Evolutionary conservation across 2,113 vertebrate genomes (phyloP), one percentile per base, ranked within the genome.

Genomic region (Microtus pennsylvanicus): DNA sequence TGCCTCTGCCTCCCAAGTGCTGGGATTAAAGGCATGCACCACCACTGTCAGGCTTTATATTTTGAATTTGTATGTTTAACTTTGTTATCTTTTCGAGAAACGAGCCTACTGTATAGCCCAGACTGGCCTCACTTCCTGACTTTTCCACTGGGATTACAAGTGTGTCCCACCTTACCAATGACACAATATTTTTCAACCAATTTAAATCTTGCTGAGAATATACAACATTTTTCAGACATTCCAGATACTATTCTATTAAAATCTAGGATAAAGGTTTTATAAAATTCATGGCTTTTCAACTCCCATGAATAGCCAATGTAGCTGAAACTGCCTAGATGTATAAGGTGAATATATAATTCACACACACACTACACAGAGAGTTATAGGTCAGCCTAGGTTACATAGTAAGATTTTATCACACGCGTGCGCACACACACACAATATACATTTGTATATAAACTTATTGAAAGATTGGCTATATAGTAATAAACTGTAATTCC

Each of bases 181-280:
- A 72, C 24, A 93, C 77, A 24, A 47, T 87, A 77, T 55, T 52
- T 87, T 97, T 92, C 82, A 93, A 95, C n/a, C 78, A 65, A 91
- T 89, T 77, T 89, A 65, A 30, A 82, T 67, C 55, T 87, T 89
- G 67, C 52, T 95, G 61, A 96, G 83, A 80, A 96, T 91, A 86
- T 10, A 88, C 1, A 17, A 12, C 70, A 42, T 42, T 91, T 52
- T 95, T 83, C 87, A 87, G 85, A 93, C 6, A 93, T 93, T 94
- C 13, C 28, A 83, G n/a, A 91, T 87, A 85, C 28, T 74, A 33
- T 3, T 9, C n/a, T 91, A 91, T 26, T 47, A 38, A 94, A 94
- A 94, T 72, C 77, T 12, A 82, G 77, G 45, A 61, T 61, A 83
- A 77, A 94, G 35, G 26, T 42, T 63, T 85, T 24, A 35, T 58